Conservation (phyloP, 2,888 invertebrate species). For the Lepetodrilus schrolli region DNA sequence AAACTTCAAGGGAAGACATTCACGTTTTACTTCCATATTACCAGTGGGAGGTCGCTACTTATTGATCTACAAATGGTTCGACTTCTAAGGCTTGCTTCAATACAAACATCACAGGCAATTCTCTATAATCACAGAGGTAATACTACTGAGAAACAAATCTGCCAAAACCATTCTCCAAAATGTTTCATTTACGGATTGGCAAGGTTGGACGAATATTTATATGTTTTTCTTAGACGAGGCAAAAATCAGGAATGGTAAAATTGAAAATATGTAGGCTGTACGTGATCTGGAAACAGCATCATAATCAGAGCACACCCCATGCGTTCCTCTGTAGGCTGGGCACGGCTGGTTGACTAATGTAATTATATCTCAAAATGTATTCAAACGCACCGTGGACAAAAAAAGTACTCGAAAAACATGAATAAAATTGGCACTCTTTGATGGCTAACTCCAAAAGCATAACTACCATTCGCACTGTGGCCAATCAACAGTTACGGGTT, state of each 20-base stretch:
- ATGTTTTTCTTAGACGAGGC: background rate
- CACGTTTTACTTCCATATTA: constrained; percentile 5
- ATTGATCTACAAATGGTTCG: background rate
- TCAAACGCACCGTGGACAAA: constrained; percentile 9
- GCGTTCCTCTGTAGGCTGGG: background rate
- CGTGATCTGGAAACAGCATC: background rate
- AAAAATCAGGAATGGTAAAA: background rate
- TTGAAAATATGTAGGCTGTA: background rate
- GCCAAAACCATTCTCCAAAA: constrained; percentile 12
- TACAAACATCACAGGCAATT: background rate
- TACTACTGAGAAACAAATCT: constrained; percentile 11
- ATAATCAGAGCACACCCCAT: background rate
- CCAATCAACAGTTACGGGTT: background rate
- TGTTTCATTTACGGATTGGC: constrained; percentile 11
- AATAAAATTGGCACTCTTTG: constrained; percentile 14
- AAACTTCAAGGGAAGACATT: constrained; percentile 8
- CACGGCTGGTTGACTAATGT: constrained; percentile 19
- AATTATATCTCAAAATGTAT: constrained; percentile 17
- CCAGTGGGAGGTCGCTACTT: background rate
- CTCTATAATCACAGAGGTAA: background rate
- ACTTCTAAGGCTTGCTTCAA: background rate
- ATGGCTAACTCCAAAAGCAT: background rate
- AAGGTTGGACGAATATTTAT: no score
- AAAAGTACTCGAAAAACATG: constrained; percentile 9
- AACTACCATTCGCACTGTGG: background rate